Base-by-base conservation (phyloP, 1,140 invertebrate genomes). In the Bicyclus anynana region DNA sequence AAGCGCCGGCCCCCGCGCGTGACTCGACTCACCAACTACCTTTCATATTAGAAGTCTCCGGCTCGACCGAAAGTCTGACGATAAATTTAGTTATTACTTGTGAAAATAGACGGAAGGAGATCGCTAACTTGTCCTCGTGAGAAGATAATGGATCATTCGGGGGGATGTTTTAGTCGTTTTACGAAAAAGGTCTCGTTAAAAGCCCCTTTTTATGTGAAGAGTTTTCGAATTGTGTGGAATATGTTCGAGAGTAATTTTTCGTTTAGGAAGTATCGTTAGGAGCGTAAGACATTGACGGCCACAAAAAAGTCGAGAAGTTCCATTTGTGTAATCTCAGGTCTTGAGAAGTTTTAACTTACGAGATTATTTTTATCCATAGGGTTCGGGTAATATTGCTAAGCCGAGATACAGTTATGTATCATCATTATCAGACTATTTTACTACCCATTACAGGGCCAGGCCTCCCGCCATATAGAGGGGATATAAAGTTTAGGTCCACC, bases 21-120 rank as follows among this genome's bases (percentile, higher is more conserved):
- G 84, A 84, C 72, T 69, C 23, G 83, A 82, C 73, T 85, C 48
- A 62, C 33, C 70, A 81, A 86, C 62, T 66, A 70, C 67, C 67
- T 52, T 53, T 60, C 62, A 84, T 87, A 87, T 87, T 86, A 80
- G 82, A 87, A 86, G 75, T 77, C 74, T 71, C 74, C 74, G 72
- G 71, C 67, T 70, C 73, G 72, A 72, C 75, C 77, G 72, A 86
- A 86, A 86, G 75, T 87, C 80, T 80, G 73, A 77, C 83, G 83
- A 87, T 87, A 87, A 87, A 87, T 87, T 87, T 82, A 87, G 84
- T 87, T 87, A 87, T 87, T 87, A 87, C 84, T 87, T 87, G 81
- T 84, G 83, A 87, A 87, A 87, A 87, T 87, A 87, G 80, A 87
- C 83, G 84, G 75, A 87, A 87, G 82, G 77, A 87, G 84, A 87